These are phyloP conservation scores for Sebastes dallii DNA, from an alignment of 2,797 vertebrate species.

Conservation along the genomic window DNA sequence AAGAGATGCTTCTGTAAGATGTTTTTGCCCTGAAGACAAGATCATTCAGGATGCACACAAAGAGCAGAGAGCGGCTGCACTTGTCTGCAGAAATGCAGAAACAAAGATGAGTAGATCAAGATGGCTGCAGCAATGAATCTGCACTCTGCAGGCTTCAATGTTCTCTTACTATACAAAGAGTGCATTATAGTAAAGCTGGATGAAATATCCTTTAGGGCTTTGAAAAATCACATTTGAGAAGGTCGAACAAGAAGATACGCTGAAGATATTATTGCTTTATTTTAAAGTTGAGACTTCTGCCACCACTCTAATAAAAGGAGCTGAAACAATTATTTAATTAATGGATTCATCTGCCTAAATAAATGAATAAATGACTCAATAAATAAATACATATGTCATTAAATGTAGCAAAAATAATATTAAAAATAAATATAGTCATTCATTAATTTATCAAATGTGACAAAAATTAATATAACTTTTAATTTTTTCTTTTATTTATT, in stretches of 20 bases:
- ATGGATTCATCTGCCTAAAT: neutral
- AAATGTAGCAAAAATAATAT: too few relatives aligned
- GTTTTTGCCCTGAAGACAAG: slow-evolving; percentile 8
- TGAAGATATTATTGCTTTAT: neutral
- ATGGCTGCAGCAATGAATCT: neutral
- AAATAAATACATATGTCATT: too few relatives aligned
- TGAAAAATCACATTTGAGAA: too few relatives aligned
- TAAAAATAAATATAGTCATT: too few relatives aligned
- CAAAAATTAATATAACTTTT: too few relatives aligned
- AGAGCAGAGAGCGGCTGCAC: neutral
- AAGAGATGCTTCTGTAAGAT: neutral
- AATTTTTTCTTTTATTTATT: too few relatives aligned
- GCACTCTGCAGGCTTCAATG: neutral
- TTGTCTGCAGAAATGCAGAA: neutral
- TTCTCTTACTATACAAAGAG: neutral
- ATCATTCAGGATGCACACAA: neutral
- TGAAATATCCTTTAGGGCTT: too few relatives aligned
- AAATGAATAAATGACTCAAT: too few relatives aligned
- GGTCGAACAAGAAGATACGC: too few relatives aligned
- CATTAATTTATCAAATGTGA: too few relatives aligned
- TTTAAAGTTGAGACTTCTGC: too few relatives aligned
- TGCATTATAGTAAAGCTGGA: neutral
- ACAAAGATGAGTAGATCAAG: neutral
- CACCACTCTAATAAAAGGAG: neutral
- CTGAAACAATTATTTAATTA: neutral